Conservation (phyloP, 2,113 vertebrate species). For the Chloropsis hardwickii region DNA sequence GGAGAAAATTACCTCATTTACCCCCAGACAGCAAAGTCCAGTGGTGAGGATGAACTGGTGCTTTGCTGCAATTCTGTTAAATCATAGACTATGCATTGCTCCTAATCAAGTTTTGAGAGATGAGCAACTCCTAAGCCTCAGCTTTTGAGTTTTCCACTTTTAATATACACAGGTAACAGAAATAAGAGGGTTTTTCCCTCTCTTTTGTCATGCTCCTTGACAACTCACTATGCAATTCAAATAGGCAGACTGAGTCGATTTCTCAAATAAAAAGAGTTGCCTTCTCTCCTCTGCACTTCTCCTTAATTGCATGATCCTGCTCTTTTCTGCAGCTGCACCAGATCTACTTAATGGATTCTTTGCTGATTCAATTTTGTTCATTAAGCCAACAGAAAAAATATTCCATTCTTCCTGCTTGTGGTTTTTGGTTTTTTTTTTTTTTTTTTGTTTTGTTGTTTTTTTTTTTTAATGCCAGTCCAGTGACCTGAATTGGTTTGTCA, state of each 20-base stretch:
- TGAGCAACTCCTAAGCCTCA: not conserved
- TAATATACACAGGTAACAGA: not conserved
- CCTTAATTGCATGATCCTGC: not conserved
- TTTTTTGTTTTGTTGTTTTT: no score
- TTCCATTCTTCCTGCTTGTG: not conserved
- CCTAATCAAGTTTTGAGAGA: not conserved
- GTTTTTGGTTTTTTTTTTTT: no score
- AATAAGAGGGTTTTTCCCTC: rapidly evolving
- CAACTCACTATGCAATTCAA: not conserved
- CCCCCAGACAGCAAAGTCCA: not conserved
- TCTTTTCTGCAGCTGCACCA: not conserved
- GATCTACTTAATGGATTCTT: not conserved
- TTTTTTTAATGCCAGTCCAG: not conserved
- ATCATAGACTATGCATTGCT: not conserved
- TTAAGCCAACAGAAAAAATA: not conserved
- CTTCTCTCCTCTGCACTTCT: not conserved
- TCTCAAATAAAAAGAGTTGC: not conserved
- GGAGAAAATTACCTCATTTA: not conserved
- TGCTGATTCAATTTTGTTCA: slow-evolving; percentile 13
- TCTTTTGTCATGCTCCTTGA: not conserved
- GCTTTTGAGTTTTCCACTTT: not conserved
- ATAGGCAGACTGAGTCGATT: not conserved
- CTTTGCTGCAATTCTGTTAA: not conserved
- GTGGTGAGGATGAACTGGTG: not conserved
- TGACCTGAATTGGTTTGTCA: not conserved